Conservation (phyloP, 1,140 invertebrate genomes). For the Platyura marginata region DNA sequence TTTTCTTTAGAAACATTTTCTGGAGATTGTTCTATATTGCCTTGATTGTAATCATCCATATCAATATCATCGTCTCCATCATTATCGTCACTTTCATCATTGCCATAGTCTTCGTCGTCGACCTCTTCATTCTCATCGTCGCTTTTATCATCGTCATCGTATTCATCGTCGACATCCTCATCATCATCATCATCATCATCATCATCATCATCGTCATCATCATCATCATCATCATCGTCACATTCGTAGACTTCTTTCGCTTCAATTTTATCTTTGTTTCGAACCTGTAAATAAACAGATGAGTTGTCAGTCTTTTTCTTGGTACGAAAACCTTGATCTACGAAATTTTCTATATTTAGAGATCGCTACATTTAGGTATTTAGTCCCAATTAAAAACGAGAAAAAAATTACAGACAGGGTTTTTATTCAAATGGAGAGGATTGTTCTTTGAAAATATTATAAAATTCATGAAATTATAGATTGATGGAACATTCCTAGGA, state of each 20-base stretch:
- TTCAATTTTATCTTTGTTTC: background rate
- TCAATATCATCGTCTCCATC: background rate
- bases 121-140: conserved; percentile 1
- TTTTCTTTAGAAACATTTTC: background rate
- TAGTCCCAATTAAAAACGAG: too few relatives aligned
- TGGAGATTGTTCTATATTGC: background rate
- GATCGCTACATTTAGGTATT: too few relatives aligned
- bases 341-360: too few relatives aligned
- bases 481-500: too few relatives aligned
- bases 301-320: background rate
- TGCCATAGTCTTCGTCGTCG: background rate
- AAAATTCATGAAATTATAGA: too few relatives aligned
- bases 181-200: background rate
- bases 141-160: background rate
- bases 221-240: background rate
- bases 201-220: background rate
- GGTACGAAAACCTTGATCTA: background rate
- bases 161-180: background rate
- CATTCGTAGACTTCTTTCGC: background rate
- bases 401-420: too few relatives aligned
- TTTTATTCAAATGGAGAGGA: too few relatives aligned
- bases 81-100: background rate
- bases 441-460: too few relatives aligned
- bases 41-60: background rate
- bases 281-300: background rate